Percentiles rank a stretch among this genome's conserved stretches.
Evolutionary conservation across 2,888 invertebrate species (phyloP).

Genomic region (Antitype chi): DNA sequence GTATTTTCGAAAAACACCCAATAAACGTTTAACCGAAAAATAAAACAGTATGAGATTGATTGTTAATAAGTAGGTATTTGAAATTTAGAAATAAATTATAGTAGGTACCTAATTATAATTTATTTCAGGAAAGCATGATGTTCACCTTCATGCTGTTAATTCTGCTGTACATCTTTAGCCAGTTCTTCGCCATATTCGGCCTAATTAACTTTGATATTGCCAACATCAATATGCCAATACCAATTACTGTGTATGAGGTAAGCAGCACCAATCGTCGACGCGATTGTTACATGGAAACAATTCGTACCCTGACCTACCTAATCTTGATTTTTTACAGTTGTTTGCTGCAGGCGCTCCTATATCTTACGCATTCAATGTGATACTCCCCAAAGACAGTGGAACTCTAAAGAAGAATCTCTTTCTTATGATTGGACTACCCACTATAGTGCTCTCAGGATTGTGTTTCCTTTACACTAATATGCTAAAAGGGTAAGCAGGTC

Average conservation of each 20-base stretch:
- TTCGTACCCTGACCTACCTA: background rate
- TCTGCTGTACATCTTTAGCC: constrained; percentile 86
- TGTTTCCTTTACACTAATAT: constrained; percentile 88
- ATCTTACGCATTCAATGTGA: constrained; percentile 84
- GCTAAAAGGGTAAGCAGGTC: constrained; percentile 82
- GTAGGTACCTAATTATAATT: background rate
- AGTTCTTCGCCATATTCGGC: constrained; percentile 87
- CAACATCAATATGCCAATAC: constrained; percentile 86
- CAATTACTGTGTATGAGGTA: constrained; percentile 87
- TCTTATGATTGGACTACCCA: constrained; percentile 82
- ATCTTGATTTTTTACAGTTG: constrained; percentile 74
- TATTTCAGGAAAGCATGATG: constrained; percentile 88
- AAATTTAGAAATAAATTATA: too few relatives aligned
- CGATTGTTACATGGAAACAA: background rate
- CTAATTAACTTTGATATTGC: constrained; percentile 87
- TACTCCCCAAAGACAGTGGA: constrained; percentile 79
- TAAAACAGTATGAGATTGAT: background rate
- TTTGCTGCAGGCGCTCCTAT: constrained; percentile 88
- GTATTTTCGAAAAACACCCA: background rate
- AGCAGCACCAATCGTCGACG: constrained; percentile 37
- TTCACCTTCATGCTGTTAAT: constrained; percentile 86
- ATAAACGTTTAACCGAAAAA: background rate
- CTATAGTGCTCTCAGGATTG: constrained; percentile 79
- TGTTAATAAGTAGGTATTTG: too few relatives aligned
- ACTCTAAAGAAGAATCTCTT: constrained; percentile 81